Base-by-base conservation (phyloP, 2,113 vertebrate species). In the Phocoena sinus region DNA sequence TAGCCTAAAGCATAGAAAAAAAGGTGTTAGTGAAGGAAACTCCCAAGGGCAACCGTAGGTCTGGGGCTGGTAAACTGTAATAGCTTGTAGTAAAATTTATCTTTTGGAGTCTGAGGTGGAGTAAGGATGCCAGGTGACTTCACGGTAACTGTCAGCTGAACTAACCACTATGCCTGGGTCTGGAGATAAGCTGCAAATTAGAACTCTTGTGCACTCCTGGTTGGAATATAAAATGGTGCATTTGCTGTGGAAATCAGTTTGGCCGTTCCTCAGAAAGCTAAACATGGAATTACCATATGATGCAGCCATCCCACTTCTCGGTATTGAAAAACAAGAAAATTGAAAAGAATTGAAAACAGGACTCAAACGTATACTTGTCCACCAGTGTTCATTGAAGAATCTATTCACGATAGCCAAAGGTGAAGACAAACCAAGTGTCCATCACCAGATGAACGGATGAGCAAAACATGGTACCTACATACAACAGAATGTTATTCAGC, bases 201-300 rank as follows among this genome's bases (percentile, higher is more conserved):
- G 65, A 91, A 68, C 60, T 38, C 36, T 85, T 70, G 47, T 41
- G 25, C 71, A 58, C 58, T 44, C 36, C 73, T 89, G 36, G 26
- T 92, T 33, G 50, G 47, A 65, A 94, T 73, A 47, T 38, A 76
- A 88, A 86, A 74, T 36, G 82, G n/a, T 86, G 38, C 53, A 73
- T 74, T 91, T 36, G 9, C 62, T 81, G 58, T 53, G 58, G 79
- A 77, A 92, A 92, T 70, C n/a, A 87, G 74, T 81, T 95, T 92
- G 65, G 91, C 25, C 2, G 63, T 80, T 87, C 80, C 88, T 87
- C 68, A 76, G 76, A 92, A 71, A 94, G 58, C 85, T 97, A 91
- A 88, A 93, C 77, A 77, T 92, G 97, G 90, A 77, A 92, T 92
- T 92, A 79, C 62, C 83, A 65, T 71, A 93, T 82, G 92, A 96